Conservation (phyloP, 2,888 invertebrate species). For the Hypena proboscidalis region DNA sequence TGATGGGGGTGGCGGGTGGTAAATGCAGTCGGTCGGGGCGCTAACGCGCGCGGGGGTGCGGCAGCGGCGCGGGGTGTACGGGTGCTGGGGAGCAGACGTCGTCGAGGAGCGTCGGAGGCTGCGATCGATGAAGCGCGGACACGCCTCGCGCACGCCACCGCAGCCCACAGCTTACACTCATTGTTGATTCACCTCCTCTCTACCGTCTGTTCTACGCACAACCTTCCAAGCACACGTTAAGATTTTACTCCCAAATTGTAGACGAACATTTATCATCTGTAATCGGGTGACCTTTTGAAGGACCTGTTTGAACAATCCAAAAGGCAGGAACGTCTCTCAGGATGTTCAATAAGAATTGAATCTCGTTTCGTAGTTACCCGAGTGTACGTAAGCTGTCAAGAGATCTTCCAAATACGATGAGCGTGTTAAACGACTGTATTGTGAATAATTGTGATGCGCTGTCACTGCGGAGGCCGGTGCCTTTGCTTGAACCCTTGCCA, state of each 20-base stretch:
- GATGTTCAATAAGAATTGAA: conserved; percentile 52
- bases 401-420: conserved; percentile 74
- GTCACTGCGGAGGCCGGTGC: conserved; percentile 71
- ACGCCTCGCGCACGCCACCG: conserved; percentile 80
- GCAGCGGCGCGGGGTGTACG: conserved; percentile 38
- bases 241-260: conserved; percentile 19
- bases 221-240: conserved; percentile 14
- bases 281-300: conserved; percentile 32
- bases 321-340: conserved; percentile 25
- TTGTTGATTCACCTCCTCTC: conserved; percentile 68
- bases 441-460: conserved; percentile 78
- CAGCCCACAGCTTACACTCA: conserved; percentile 66
- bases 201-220: conserved; percentile 36
- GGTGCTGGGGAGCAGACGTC: conserved; percentile 74
- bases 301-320: conserved; percentile 6
- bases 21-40: conserved; percentile 84
- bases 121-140: conserved; percentile 85
- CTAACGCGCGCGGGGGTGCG: conserved; percentile 75
- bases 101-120: conserved; percentile 83
- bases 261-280: conserved; percentile 34
- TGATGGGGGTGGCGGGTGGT: conserved; percentile 75
- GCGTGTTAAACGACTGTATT: conserved; percentile 83
- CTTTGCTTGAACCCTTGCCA: conserved; percentile 58
- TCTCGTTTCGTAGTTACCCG: conserved; percentile 51
- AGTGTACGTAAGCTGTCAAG: conserved; percentile 73